phyloP scores from a whole-genome alignment of 2,113 vertebrate species.

The Scomber scombrus region DNA sequence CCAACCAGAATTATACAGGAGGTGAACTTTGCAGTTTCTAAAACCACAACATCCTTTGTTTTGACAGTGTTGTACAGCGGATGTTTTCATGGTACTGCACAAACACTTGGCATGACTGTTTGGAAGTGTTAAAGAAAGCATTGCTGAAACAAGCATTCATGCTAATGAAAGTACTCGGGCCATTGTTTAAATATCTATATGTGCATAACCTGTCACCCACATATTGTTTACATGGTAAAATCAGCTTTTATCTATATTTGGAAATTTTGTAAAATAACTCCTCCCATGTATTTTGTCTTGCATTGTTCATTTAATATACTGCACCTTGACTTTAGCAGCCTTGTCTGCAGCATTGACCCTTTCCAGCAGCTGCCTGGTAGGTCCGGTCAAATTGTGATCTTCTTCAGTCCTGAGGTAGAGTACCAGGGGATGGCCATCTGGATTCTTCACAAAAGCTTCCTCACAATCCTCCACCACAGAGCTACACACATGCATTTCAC shows the following conservation, averaged over 20 bases:
- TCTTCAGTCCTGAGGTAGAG: conserved; percentile 89
- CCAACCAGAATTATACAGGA: not conserved
- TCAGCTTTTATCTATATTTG: not conserved
- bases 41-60: conserved; percentile 21
- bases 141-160: not conserved
- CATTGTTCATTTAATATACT: not conserved
- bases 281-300: not conserved
- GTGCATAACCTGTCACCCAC: not conserved
- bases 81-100: not conserved
- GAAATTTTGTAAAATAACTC: not conserved
- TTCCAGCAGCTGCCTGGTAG: conserved; percentile 90
- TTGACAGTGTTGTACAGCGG: not conserved
- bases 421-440: conserved; percentile 91
- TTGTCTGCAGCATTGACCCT: conserved; percentile 88
- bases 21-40: not conserved
- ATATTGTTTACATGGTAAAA: not conserved
- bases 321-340: conserved; percentile 90
- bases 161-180: not conserved
- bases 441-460: conserved; percentile 94
- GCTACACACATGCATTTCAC: conserved; percentile 76
- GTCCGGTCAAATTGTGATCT: conserved; percentile 78
- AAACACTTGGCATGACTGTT: not conserved
- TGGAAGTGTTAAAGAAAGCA: not conserved
- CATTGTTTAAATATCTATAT: no score
- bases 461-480: conserved; percentile 92